Base-by-base conservation (phyloP, 1,140 invertebrate genomes). In the Brachionus calyciflorus region DNA sequence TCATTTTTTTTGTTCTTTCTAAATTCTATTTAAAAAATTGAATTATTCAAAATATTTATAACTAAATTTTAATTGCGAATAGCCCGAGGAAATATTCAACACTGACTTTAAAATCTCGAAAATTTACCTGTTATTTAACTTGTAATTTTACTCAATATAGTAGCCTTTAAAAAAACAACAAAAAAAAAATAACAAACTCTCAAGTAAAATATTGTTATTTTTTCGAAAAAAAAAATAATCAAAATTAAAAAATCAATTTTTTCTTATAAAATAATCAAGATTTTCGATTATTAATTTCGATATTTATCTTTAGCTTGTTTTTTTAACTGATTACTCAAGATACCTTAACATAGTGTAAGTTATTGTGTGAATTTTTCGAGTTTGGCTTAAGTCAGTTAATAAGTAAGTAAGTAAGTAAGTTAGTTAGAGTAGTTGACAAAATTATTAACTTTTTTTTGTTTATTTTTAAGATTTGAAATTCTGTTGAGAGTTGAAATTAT, bases 51-150 rank as follows among this genome's bases (percentile, higher is more conserved):
- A n/a, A n/a, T n/a, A n/a, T n/a, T n/a, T n/a, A n/a, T n/a, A n/a
- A n/a, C n/a, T n/a, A n/a, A n/a, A n/a, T n/a, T n/a, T n/a, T n/a
- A n/a, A n/a, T n/a, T n/a, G n/a, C n/a, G n/a, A n/a, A n/a, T 55
- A 28, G 28, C 53, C 33, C 33, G 24, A 55, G 53, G 53, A 55
- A 55, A 55, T 55, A 21, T n/a, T 55, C 53, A n/a, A n/a, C 53
- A 55, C 53, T 55, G 17, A 55, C 33, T 14, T 55, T 28, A 28
- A 60, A 60, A 60, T 17, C 9, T 60, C 17, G n/a, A 60, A 3
- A 60, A 60, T 60, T 60, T 60, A 60, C 55, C 55, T 60, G 55
- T 60, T 60, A 60, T 60, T 60, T 60, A 60, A 60, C 28, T 60
- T 60, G 55, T 60, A 60, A 60, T 37, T 37, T 33, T 60, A 60